Base-by-base conservation (phyloP, 2,888 invertebrate species). In the Hoplodrina blanda region DNA sequence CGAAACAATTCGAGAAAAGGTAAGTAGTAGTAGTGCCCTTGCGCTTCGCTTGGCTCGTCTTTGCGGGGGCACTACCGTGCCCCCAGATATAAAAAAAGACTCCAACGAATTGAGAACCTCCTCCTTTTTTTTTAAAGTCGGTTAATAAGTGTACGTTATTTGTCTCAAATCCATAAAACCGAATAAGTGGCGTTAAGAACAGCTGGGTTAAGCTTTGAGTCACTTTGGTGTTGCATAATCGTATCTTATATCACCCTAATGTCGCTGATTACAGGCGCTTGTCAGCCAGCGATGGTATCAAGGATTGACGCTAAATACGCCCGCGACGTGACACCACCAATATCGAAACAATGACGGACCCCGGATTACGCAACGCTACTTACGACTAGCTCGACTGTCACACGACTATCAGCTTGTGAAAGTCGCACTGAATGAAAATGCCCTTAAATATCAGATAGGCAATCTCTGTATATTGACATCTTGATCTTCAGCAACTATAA, bases 271-370 rank as follows among this genome's bases (percentile, higher is more conserved):
- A 89, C 89, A 82, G 88, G 83, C 87, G 85, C 85, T 83, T 87
- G 90, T 87, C 88, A 88, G 86, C 87, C 85, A 82, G 89, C 90
- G 95, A 95, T 95, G 92, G 87, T 95, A 95, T 95, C 95, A 87
- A 90, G 89, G 94, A 95, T 92, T 95, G 95, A 95, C 95, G 92
- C 92, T 96, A 95, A 95, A 96, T 95, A 94, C 94, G 93, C 92
- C 88, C 86, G 87, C 92, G 85, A 91, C 90, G 92, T 94, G 94
- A 95, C 95, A 95, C 92, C 90, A 90, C 88, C 93, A 92, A 93
- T 95, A 95, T 92, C 93, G 90, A 93, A 91, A 95, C 96, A 95
- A 95, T 95, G 95, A 95, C 93, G 91, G 91, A 91, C 93, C 86
- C 76, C 83, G 84, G 84, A 86, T 95, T 95, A 89, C 91, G 93